Base-by-base conservation (phyloP, 2,113 vertebrate species). In the Platanista minor region DNA sequence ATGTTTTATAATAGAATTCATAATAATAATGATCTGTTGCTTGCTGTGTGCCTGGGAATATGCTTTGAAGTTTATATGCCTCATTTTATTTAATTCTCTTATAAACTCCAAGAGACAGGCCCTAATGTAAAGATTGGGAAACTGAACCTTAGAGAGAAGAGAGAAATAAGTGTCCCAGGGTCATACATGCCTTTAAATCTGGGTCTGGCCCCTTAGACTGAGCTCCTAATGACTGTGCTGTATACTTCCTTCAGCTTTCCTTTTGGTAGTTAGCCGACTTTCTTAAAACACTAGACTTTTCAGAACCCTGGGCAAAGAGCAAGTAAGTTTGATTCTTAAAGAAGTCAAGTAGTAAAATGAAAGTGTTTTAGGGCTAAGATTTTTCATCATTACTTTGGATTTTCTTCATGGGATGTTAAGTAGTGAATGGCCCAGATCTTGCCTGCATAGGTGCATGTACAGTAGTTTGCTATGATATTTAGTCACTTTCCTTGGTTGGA, bases 321-420 rank as follows among this genome's bases (percentile, higher is more conserved):
- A 90, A 93, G 43, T 85, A 85, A 14, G 9, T 85, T 59, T 71
- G 59, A 62, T 67, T 95, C 46, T 95, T 92, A 36, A 84, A 49
- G 57, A 87, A 91, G 27, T 72, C 66, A 77, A 72, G n/a, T 52
- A 77, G 41, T 69, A 91, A 88, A 81, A 88, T 10, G 20, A 46
- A 64, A 66, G 52, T 85, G 46, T 62, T 91, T 49, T 91, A 91
- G 61, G 88, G 46, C 88, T 82, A 66, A 90, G 59, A 64, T 67
- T 75, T 93, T 77, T 52, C 54, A 81, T 64, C 85, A 67, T 86
- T 88, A 81, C 71, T 94, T 67, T 23, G 61, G 33, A 49, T 95
- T 94, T 89, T 93, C 61, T 91, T 92, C 27, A 78, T 49, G 82
- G 64, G 25, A 82, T 92, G 3, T 94, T 97, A 90, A 64, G 46